These are phyloP conservation scores for Seriola rivoliana DNA, from an alignment of 2,113 vertebrate species.

Conservation along the genomic window DNA sequence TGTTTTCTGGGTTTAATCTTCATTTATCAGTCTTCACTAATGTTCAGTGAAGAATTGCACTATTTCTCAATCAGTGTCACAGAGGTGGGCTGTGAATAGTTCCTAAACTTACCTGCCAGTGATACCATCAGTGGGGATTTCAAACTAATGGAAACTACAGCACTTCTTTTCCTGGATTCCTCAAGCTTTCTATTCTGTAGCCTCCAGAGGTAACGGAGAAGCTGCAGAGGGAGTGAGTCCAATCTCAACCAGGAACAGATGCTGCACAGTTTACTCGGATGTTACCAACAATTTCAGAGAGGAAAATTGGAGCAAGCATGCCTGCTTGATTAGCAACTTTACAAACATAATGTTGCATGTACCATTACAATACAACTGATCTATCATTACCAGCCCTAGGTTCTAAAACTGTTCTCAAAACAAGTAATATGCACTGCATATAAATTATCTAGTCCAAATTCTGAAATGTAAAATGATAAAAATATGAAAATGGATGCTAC, in stretches of 20 bases:
- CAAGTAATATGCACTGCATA: background rate
- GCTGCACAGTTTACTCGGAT: background rate
- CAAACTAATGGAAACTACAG: conserved; percentile 46
- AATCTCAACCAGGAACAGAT: conserved; percentile 14
- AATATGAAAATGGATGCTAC: too few relatives aligned
- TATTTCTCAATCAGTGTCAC: conserved; percentile 7
- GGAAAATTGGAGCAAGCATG: background rate
- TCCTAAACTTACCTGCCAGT: conserved; percentile 29
- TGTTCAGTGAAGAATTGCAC: background rate
- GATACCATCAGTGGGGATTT: conserved; percentile 45
- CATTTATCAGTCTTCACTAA: background rate
- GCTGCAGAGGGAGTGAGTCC: conserved; percentile 17
- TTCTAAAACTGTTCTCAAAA: background rate
- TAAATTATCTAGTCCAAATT: background rate
- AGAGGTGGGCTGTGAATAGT: conserved; percentile 18
- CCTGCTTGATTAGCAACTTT: conserved; percentile 1
- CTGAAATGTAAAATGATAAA: too few relatives aligned
- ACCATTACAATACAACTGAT: background rate
- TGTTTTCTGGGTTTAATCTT: conserved; percentile 37
- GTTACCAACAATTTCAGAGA: conserved; percentile 19
- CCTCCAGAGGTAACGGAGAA: conserved; percentile 19
- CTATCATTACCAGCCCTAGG: too few relatives aligned
- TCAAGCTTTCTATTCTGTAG: background rate
- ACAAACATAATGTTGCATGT: background rate
- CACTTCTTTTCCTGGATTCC: conserved; percentile 6